Evolutionary conservation across 2,888 invertebrate species (phyloP).

Genomic region (Ophion costatus): DNA sequence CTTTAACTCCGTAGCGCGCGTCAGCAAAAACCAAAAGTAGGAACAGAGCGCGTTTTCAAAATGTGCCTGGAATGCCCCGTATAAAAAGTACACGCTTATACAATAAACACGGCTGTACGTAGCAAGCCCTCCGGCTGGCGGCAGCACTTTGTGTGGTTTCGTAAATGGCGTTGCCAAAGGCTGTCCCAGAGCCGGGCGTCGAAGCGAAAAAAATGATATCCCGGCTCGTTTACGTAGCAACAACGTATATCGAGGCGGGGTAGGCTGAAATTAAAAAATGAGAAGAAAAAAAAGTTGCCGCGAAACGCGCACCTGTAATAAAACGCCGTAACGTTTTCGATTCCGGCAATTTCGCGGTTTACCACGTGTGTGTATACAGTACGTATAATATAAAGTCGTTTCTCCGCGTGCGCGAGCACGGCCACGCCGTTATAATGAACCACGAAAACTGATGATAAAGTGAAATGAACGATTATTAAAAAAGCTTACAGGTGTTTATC

Average conservation of each 20-base stretch:
- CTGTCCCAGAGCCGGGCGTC: slow-evolving; percentile 2
- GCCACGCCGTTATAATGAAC: slow-evolving; percentile 59
- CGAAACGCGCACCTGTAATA: slow-evolving; percentile 55
- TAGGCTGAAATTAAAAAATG: slow-evolving; percentile 9
- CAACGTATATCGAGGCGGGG: slow-evolving; percentile 6
- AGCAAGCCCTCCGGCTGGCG: slow-evolving; percentile 30
- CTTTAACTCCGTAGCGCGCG: neutral
- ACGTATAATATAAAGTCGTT: slow-evolving; percentile 55
- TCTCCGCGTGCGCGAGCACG: slow-evolving; percentile 15
- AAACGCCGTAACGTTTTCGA: slow-evolving; percentile 53
- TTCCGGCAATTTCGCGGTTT: slow-evolving; percentile 44
- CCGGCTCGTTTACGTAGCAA: slow-evolving; percentile 17
- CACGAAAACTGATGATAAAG: slow-evolving; percentile 67
- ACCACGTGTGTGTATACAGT: slow-evolving; percentile 27
- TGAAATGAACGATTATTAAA: slow-evolving; percentile 71
- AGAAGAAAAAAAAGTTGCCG: slow-evolving; percentile 16
- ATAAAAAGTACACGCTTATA: neutral
- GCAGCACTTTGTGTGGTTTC: slow-evolving; percentile 44
- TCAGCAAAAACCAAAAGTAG: neutral
- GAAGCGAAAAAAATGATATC: slow-evolving; percentile 31
- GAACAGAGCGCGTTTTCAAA: neutral
- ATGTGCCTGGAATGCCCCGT: neutral
- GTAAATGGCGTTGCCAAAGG: slow-evolving; percentile 19
- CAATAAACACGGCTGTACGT: slow-evolving; percentile 13
- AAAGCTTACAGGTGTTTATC: slow-evolving; percentile 73